Conservation (phyloP, 2,888 invertebrate genomes). For the Tinea trinotella region DNA sequence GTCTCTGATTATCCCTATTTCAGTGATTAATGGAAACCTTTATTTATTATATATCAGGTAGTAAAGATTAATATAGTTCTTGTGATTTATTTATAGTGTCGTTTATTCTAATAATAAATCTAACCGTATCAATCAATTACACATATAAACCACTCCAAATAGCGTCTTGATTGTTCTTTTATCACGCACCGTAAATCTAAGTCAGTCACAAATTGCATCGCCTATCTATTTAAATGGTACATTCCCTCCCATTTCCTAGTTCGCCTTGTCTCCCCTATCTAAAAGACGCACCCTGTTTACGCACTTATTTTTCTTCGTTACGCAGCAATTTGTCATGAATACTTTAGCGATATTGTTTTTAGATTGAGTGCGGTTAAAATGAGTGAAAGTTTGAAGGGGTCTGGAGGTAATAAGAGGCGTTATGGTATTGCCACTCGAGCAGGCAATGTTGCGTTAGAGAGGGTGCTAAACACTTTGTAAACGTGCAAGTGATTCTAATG, state of each 20-base stretch:
- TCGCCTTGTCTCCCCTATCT: neutral
- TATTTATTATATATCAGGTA: too few species aligned
- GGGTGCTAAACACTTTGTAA: conserved; percentile 23
- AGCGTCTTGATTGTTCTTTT: conserved; percentile 45
- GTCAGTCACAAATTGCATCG: conserved; percentile 66
- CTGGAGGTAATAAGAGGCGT: conserved; percentile 2
- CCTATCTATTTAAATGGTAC: conserved; percentile 32
- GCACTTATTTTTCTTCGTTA: conserved; percentile 70
- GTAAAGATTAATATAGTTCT: too few species aligned
- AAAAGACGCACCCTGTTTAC: conserved; percentile 59
- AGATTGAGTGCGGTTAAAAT: conserved; percentile 50
- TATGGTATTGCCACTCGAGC: conserved; percentile 21
- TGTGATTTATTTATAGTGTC: neutral
- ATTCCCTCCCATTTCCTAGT: neutral
- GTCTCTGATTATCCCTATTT: too few species aligned
- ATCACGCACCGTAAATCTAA: conserved; percentile 62
- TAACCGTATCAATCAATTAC: conserved; percentile 28
- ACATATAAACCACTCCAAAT: conserved; percentile 33
- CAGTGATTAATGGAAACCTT: too few species aligned
- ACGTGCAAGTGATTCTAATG: conserved; percentile 36
- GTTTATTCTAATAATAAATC: neutral
- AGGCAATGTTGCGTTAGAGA: conserved; percentile 19
- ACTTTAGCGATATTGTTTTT: conserved; percentile 70
- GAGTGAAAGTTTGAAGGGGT: conserved; percentile 18
- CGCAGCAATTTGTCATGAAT: conserved; percentile 68